Evolutionary conservation across 2,888 invertebrate genomes (phyloP).

Genomic region (Tetropium fuscum): DNA sequence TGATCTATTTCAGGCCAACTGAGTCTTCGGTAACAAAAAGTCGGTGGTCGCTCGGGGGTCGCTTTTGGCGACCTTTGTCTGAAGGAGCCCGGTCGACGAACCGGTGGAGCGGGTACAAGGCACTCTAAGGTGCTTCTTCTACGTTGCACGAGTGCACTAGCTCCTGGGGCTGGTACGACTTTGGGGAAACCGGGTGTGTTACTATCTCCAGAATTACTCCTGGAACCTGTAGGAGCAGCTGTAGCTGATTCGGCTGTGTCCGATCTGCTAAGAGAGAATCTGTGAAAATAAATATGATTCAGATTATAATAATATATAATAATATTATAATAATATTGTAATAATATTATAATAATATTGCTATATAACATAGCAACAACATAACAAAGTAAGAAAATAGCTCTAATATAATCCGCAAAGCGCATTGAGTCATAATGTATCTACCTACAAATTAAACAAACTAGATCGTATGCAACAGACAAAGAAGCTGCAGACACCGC

Average conservation of each 20-base stretch:
- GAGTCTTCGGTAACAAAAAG: conserved; percentile 82
- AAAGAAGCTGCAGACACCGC: too few species aligned
- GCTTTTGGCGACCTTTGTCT: conserved; percentile 67
- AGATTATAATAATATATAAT: too few species aligned
- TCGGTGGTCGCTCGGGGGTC: conserved; percentile 73
- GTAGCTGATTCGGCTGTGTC: conserved; percentile 59
- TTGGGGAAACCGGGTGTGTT: conserved; percentile 75
- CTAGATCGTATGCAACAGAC: too few species aligned
- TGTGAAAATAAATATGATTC: too few species aligned
- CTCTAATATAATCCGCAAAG: too few species aligned
- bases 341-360: too few species aligned
- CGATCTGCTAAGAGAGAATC: conserved; percentile 62
- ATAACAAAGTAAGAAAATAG: too few species aligned
- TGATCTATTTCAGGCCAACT: conserved; percentile 91
- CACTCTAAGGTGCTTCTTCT: conserved; percentile 74
- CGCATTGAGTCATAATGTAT: too few species aligned
- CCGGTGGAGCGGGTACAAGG: conserved; percentile 59
- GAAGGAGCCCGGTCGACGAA: conserved; percentile 68
- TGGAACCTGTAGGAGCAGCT: conserved; percentile 53
- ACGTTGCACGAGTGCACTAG: conserved; percentile 68
- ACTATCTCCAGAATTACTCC: conserved; percentile 64
- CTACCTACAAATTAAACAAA: too few species aligned
- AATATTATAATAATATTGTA: too few species aligned
- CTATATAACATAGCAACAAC: too few species aligned
- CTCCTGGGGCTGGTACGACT: conserved; percentile 78